phyloP scores from a whole-genome alignment of 1,140 invertebrate genomes.

The Hylyphantes graminicola region DNA sequence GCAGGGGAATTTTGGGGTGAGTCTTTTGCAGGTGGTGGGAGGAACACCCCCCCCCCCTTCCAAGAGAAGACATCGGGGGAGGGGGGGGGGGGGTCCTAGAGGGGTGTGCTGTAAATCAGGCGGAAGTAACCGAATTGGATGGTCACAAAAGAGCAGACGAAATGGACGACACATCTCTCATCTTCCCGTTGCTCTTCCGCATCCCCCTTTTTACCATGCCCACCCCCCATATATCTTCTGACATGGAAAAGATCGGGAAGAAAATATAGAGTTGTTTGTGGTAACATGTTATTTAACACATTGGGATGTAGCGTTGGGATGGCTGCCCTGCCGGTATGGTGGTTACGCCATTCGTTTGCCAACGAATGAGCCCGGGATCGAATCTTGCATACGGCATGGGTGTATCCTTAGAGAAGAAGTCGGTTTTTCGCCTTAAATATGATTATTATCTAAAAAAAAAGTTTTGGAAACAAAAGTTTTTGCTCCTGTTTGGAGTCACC shows the following conservation, averaged over 20 bases:
- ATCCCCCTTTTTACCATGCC: conserved; percentile 26
- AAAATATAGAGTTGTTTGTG: not conserved
- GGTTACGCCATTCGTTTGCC: too few species aligned
- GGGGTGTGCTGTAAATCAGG: conserved; percentile 55
- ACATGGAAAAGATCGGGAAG: not conserved
- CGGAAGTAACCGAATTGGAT: conserved; percentile 61
- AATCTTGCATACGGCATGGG: too few species aligned
- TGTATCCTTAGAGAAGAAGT: too few species aligned
- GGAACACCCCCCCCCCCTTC: conserved; percentile 3
- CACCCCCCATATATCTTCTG: conserved; percentile 26
- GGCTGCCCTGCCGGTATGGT: too few species aligned
- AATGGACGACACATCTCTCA: conserved; percentile 59
- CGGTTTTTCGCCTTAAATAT: too few species aligned
- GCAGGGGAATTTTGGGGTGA: not conserved
- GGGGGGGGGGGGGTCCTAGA: not conserved
- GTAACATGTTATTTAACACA: too few species aligned
- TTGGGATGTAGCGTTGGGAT: too few species aligned
- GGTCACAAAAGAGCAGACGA: conserved; percentile 60
- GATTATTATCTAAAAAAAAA: too few species aligned
- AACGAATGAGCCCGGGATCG: too few species aligned
- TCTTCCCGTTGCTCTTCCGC: conserved; percentile 34
- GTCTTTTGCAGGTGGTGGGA: conserved; percentile 55
- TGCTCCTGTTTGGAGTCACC: too few species aligned
- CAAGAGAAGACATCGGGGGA: conserved; percentile 26
- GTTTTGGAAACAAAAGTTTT: too few species aligned